Base-by-base conservation (phyloP, 92 coral and sea anemone species). In the Chrysogorgia sp. region DNA sequence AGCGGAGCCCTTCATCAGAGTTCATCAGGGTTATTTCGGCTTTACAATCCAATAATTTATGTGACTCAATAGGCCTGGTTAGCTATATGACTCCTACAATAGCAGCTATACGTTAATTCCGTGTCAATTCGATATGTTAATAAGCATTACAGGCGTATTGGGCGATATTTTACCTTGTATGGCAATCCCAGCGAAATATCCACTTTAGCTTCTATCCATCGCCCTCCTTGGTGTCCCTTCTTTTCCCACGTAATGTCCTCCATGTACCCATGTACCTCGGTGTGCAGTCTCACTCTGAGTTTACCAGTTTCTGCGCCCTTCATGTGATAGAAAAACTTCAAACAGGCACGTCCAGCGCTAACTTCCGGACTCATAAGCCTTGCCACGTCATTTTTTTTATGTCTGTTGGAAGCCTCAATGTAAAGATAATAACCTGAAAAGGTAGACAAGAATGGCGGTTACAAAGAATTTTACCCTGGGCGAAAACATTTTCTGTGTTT, bases 281-380 rank as follows among this genome's bases (percentile, higher is more conserved):
- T 77, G 58, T 31, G 65, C 14, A 49, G 66, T 29, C 77, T 66
- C 0, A 91, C 97, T 28, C 77, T 85, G 24, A 91, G 56, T 63
- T 81, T 65, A 55, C 97, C 97, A 84, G 81, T 83, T n/a, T 58
- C 80, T 8, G 56, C 59, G 22, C 97, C 97, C 56, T 69, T 58
- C 92, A 91, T 91, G 82, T 89, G 87, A 55, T 86, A 91, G 80
- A 82, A 89, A 69, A 91, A 91, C 29, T 71, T 82, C 37, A 91
- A 25, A 49, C 97, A 91, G 29, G 82, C 74, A 29, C 48, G 87
- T 49, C 81, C 57, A 24, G 80, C 76, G 6, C 56, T 40, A 10
- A 89, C 83, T 40, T 81, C 40, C 0, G 97, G 92, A 40, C 97
- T 89, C 49, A 80, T 29, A 14, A 91, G 70, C 32, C 77, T 76